phyloP scores from a whole-genome alignment of 2,888 invertebrate species.

The Caenorhabditis sinica region DNA sequence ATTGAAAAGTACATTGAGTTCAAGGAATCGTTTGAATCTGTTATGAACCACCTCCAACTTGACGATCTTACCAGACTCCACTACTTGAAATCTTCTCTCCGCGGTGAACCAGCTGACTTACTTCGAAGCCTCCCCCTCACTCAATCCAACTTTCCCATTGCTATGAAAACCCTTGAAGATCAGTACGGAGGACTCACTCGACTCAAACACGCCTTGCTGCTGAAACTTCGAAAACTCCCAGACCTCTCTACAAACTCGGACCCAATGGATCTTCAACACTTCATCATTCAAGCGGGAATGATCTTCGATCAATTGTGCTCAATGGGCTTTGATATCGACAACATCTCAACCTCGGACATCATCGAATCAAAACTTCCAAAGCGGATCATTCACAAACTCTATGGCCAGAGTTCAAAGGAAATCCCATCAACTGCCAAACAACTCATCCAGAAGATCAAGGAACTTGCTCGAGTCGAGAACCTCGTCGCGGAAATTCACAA shows the following conservation, averaged over 20 bases:
- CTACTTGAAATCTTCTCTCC: background rate
- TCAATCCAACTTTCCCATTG: background rate
- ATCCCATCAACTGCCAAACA: background rate
- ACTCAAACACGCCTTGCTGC: background rate
- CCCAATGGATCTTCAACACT: background rate
- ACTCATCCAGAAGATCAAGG: background rate
- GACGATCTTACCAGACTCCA: background rate
- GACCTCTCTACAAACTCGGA: background rate
- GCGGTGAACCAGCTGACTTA: conserved; percentile 3
- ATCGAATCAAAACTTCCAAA: background rate
- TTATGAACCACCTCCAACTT: background rate
- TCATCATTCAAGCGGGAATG: background rate
- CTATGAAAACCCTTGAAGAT: background rate
- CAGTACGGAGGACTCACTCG: background rate
- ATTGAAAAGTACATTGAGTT: too few relatives aligned
- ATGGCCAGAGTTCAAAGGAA: background rate
- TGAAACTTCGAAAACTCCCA: background rate
- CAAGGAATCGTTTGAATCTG: too few relatives aligned
- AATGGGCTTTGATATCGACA: background rate
- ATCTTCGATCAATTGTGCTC: background rate
- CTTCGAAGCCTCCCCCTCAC: background rate
- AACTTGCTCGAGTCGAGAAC: background rate
- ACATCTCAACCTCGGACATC: background rate
- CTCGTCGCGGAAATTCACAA: conserved; percentile 1
- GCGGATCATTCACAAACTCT: background rate